Evolutionary conservation across 2,113 vertebrate species (phyloP).

Genomic region (Barnardius zonarius): DNA sequence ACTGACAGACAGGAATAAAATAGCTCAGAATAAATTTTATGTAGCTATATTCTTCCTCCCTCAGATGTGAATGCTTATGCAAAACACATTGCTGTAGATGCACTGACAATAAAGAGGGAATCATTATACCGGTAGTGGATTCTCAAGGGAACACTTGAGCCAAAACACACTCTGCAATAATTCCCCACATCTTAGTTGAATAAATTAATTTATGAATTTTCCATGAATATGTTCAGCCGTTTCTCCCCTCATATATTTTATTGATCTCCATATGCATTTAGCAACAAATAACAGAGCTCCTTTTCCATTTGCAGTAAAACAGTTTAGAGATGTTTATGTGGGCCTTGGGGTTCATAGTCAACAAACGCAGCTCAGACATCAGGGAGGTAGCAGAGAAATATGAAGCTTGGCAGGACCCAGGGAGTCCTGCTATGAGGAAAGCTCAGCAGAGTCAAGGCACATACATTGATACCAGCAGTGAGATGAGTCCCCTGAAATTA

Average conservation of each 20-base stretch:
- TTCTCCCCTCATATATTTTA: conserved; percentile 62
- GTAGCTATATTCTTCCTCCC: conserved; percentile 49
- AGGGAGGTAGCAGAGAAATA: background rate
- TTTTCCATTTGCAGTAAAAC: conserved; percentile 66
- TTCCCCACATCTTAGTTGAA: conserved; percentile 55
- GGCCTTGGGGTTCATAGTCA: conserved; percentile 52
- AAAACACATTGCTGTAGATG: conserved; percentile 61
- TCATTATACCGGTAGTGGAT: conserved; percentile 41
- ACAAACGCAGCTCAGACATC: conserved; percentile 29
- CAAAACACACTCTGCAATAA: conserved; percentile 59
- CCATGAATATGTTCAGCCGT: conserved; percentile 27
- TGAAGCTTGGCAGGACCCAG: background rate
- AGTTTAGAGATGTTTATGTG: conserved; percentile 51
- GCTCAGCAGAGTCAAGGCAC: background rate
- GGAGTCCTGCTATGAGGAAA: background rate
- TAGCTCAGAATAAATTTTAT: conserved; percentile 55
- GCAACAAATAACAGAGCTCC: conserved; percentile 60
- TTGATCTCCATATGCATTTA: conserved; percentile 57
- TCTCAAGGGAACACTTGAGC: conserved; percentile 62
- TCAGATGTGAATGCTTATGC: conserved; percentile 64
- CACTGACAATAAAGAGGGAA: conserved; percentile 65
- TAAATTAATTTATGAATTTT: conserved; percentile 68
- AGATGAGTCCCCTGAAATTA: background rate
- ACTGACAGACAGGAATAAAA: conserved; percentile 53
- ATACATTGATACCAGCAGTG: background rate